Conservation (phyloP, 2,797 vertebrate genomes). For the Ceryle rudis region DNA sequence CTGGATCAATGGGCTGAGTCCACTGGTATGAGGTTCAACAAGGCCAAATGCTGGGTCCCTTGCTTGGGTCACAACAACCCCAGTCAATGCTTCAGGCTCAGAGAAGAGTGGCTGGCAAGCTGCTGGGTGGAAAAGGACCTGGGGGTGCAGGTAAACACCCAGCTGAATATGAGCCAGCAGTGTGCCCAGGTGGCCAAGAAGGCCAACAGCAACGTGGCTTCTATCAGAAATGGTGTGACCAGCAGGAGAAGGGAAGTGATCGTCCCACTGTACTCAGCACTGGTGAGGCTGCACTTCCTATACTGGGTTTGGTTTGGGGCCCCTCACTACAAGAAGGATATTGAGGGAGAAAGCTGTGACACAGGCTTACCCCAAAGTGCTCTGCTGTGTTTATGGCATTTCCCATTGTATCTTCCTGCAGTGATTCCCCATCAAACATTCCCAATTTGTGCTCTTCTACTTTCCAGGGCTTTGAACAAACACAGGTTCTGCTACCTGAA, state of each 20-base stretch:
- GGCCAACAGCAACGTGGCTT: neutral
- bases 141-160: neutral
- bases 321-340: too few relatives aligned
- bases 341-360: neutral
- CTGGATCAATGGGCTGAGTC: neutral
- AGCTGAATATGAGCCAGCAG: neutral
- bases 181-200: neutral
- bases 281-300: neutral
- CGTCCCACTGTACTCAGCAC: neutral
- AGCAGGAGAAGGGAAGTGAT: neutral
- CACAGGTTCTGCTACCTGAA: neutral
- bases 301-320: neutral
- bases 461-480: neutral
- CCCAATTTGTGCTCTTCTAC: neutral
- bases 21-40: neutral
- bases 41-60: neutral
- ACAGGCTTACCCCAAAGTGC: neutral
- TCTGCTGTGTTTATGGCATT: neutral
- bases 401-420: neutral
- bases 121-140: neutral
- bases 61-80: neutral
- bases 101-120: neutral
- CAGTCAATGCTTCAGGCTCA: neutral
- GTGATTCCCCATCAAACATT: neutral
- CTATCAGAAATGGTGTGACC: too few relatives aligned